These are phyloP conservation scores for Andricus curvator DNA, from an alignment of 2,888 invertebrate genomes.

Conservation along the genomic window DNA sequence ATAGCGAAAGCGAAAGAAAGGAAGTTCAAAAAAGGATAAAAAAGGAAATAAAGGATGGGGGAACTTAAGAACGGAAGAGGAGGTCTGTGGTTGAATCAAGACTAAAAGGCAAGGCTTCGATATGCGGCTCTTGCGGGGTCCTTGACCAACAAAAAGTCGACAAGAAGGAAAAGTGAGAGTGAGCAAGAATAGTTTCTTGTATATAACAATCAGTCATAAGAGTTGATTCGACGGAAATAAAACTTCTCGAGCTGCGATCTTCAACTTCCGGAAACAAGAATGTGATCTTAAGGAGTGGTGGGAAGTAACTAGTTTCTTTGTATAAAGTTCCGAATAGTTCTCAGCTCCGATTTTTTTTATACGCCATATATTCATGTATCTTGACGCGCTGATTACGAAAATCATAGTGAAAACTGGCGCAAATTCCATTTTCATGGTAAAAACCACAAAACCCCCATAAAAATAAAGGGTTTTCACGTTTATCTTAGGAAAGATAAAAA, in stretches of 20 bases:
- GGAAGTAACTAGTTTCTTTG: too few species aligned
- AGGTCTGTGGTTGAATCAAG: conserved; percentile 34
- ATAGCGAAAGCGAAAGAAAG: conserved; percentile 6
- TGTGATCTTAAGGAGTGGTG: background rate
- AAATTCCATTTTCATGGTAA: too few species aligned
- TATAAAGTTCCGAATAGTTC: too few species aligned
- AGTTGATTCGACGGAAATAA: conserved; percentile 9
- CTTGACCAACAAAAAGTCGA: conserved; percentile 35
- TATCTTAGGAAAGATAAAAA: too few species aligned
- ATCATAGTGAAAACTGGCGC: too few species aligned
- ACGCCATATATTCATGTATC: too few species aligned
- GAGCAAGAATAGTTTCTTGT: conserved; percentile 15
- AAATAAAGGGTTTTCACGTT: too few species aligned
- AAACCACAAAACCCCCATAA: too few species aligned
- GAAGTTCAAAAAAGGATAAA: conserved; percentile 5
- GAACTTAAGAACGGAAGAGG: conserved; percentile 41
- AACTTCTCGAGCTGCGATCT: conserved; percentile 19
- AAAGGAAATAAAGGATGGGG: conserved; percentile 22
- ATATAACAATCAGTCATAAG: background rate
- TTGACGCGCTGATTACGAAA: too few species aligned
- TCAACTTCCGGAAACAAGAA: conserved; percentile 35
- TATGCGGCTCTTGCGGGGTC: conserved; percentile 23
- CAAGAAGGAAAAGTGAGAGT: conserved; percentile 28
- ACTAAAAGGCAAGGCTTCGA: conserved; percentile 14
- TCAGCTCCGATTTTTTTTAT: too few species aligned